Base-by-base conservation (phyloP, 2,797 vertebrate genomes). In the Notolepis coatsorum region DNA sequence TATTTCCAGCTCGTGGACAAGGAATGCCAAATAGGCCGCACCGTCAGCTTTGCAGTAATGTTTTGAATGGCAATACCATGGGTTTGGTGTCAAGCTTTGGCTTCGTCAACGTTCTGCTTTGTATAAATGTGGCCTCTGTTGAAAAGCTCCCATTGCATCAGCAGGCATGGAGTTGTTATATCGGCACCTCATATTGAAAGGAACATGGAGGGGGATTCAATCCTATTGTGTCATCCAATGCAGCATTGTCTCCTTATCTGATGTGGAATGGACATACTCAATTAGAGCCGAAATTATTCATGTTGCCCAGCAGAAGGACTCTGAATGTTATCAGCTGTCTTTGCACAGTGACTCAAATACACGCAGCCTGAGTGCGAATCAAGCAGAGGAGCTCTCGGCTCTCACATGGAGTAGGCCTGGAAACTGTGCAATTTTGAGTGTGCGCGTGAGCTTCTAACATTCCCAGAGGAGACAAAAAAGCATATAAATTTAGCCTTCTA, bases 291-390 rank as follows among this genome's bases (percentile, higher is more conserved):
- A 67, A 67, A 71, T 82, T 81, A 71, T 82, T 81, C 64, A 45
- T 43, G 53, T 61, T 68, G 42, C 4, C 65, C 28, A 65, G 71
- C 7, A 52, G 73, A 73, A 69, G 67, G 53, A 61, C 47, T 68
- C 2, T 78, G 66, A 84, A 82, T 71, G 73, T 80, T 85, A 85
- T 85, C 80, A 78, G 61, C 64, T 53, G 64, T 35, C 25, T 48
- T 18, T 60, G 66, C 18, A 71, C 57, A 74, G 67, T 71, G 64
- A 67, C 55, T 80, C 55, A 41, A 79, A 66, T 39, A 56, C 61
- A 61, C 65, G 61, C 25, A 20, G 25, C n/a, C 10, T 27, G 15
- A 17, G 7, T 47, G 42, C 20, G 23, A 12, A 24, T 5, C 17
- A 42, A 3, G 10, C 7, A 42, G n/a, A n/a, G n/a, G n/a, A n/a